A percentile compares a stretch with the other conserved stretches of the same genome.
Evolutionary conservation across 2,113 vertebrate species (phyloP).

Genomic region (Lycaon pictus): DNA sequence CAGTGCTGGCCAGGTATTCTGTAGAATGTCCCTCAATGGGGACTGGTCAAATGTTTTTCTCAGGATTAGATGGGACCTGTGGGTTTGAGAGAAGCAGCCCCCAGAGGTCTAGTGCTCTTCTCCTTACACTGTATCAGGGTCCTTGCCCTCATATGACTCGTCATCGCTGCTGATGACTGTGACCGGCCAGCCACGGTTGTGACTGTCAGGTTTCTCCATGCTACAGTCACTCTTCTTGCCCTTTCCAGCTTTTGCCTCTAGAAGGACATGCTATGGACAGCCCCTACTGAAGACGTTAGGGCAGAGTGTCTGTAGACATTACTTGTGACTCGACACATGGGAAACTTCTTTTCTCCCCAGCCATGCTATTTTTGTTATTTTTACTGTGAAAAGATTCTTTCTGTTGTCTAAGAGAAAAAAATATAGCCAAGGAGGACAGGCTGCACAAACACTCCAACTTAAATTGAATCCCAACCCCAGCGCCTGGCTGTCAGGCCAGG

Average conservation of each 20-base stretch:
- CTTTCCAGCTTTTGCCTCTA: accelerated
- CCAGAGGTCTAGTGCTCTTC: accelerated
- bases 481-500: too few species aligned
- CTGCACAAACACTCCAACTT: accelerated
- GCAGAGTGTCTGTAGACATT: accelerated
- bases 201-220: not conserved
- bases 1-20: not conserved
- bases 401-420: not conserved
- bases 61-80: not conserved
- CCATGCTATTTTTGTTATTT: not conserved
- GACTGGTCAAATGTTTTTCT: not conserved
- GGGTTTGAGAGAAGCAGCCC: not conserved
- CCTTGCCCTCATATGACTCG: accelerated
- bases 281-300: not conserved
- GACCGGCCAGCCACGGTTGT: too few species aligned
- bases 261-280: not conserved
- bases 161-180: not conserved
- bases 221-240: accelerated
- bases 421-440: not conserved
- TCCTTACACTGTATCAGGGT: accelerated
- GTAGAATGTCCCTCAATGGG: accelerated
- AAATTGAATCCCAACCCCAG: not conserved
- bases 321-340: not conserved
- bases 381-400: not conserved
- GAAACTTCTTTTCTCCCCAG: not conserved